These are phyloP conservation scores for Uloborus plumipes DNA, from an alignment of 2,888 invertebrate species.

Conservation along the genomic window DNA sequence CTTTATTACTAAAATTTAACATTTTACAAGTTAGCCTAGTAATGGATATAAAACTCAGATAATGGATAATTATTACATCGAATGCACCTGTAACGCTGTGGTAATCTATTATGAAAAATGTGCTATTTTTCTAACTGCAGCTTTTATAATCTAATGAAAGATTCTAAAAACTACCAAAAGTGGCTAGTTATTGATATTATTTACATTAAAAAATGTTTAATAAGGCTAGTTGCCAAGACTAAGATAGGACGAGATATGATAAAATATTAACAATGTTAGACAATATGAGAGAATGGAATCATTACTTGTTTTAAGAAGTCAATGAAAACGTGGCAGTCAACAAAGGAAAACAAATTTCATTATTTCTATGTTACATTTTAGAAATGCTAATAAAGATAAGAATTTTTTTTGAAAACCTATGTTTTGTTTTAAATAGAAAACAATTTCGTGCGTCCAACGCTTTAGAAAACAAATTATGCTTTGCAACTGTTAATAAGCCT, in stretches of 20 bases:
- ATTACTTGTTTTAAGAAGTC: no score
- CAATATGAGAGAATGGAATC: no score
- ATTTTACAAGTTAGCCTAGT: no score
- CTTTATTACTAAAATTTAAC: no score
- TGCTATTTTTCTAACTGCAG: conserved; percentile 56
- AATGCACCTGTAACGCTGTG: conserved; percentile 47
- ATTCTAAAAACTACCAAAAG: conserved; percentile 48
- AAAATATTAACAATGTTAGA: conserved; percentile 10
- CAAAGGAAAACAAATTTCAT: background rate
- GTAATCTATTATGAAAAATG: conserved; percentile 56
- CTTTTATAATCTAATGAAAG: conserved; percentile 44
- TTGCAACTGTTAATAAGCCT: no score
- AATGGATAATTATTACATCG: conserved; percentile 22
- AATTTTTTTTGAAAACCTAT: no score
- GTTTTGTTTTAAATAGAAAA: no score
- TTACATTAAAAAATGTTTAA: conserved; percentile 39
- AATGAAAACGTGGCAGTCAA: background rate
- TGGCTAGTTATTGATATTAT: conserved; percentile 52
- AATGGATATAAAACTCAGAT: background rate
- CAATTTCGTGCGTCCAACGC: no score
- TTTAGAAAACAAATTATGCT: no score
- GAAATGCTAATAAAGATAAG: no score
- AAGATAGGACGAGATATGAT: conserved; percentile 55
- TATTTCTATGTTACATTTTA: background rate
- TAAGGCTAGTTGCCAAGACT: conserved; percentile 47